Evolutionary conservation across 1,140 invertebrate species (phyloP).

Genomic region (Bombus sylvicola): DNA sequence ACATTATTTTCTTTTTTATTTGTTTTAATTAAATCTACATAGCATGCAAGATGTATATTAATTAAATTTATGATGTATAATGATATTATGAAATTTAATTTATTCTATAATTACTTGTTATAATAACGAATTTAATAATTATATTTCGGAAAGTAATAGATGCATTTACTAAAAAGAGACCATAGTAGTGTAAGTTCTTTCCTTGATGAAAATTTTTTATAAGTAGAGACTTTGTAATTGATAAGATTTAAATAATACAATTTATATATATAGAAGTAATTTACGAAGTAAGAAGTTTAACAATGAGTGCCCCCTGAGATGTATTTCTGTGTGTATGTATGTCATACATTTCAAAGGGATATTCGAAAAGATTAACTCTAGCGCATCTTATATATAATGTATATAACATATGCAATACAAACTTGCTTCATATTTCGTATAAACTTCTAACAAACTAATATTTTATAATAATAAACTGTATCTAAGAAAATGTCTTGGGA

Average conservation of each 20-base stretch:
- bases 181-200: background rate
- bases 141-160: constrained; percentile 8
- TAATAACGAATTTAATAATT: constrained; percentile 4
- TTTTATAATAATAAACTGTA: constrained; percentile 26
- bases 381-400: constrained; percentile 8
- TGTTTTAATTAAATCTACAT: background rate
- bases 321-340: background rate
- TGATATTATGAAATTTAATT: constrained; percentile 14
- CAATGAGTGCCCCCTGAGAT: background rate
- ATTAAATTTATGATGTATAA: constrained; percentile 1
- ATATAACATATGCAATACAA: constrained; percentile 19
- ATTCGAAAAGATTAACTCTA: background rate
- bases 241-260: background rate
- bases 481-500: background rate
- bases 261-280: constrained; percentile 4
- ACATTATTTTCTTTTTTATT: background rate
- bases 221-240: background rate
- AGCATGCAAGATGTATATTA: constrained; percentile 12
- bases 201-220: background rate
- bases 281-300: background rate
- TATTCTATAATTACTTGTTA: constrained; percentile 1
- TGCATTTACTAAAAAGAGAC: constrained; percentile 5
- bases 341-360: constrained; percentile 6
- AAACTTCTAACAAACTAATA: background rate
- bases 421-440: constrained; percentile 19